Evolutionary conservation across 2,888 invertebrate genomes (phyloP), one percentile per base, ranked within the genome.

Genomic region (Rhaphigaster nebulosa): DNA sequence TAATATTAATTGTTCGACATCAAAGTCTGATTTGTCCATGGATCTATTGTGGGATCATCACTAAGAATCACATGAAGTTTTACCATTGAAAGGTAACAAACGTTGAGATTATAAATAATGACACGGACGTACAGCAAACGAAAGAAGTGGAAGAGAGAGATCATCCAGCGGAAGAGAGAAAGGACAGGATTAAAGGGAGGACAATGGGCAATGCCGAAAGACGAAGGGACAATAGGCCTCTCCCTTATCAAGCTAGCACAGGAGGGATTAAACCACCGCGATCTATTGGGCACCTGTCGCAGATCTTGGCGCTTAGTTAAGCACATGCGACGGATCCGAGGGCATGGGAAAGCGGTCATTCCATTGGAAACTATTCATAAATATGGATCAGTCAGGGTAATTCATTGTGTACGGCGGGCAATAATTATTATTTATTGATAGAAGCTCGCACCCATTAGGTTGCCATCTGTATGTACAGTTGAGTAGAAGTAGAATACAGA

Each of bases 201-300:
- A 50, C 41, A 41, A 84, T 15, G 26, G 41, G 84, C 26, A 41
- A 50, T 45, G 45, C 84, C 84, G 84, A n/a, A 84, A 84, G 84
- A 84, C 45, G 84, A 84, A n/a, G 45, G n/a, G n/a, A 84, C 45
- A 84, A 50, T 50, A 50, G 84, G 13, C 26, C n/a, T 2, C 45
- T 45, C 84, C 84, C 80, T 84, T 84, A 84, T 84, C 84, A 45
- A 84, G 84, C 45, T 84, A n/a, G 84, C 84, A 50, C 84, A 84
- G 84, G 45, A 84, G 84, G 84, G 84, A 84, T 84, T 84, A 84
- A n/a, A 38, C 13, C 6, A 45, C 84, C 84, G 13, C 45, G n/a
- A 84, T 84, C 84, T 84, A 84, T 84, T 45, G 84, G 84, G 12
- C 84, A 84, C 45, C 84, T 84, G 84, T 45, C 84, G n/a, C 70